Evolutionary conservation across 2,113 vertebrate genomes (phyloP).

Genomic region (Myanophis thanlyinensis): DNA sequence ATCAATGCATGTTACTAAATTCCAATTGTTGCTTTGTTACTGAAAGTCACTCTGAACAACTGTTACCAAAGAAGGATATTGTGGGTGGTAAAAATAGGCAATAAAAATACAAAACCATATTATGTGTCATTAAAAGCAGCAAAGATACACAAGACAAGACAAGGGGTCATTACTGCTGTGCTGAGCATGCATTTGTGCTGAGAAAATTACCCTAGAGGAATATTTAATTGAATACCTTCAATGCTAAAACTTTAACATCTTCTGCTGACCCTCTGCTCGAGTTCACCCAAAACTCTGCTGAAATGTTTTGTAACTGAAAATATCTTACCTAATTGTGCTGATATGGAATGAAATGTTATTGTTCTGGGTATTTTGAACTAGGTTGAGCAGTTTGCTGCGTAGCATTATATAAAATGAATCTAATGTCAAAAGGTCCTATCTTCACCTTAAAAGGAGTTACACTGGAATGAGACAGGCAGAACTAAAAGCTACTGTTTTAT

Average conservation of each 20-base stretch:
- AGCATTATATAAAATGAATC: background rate
- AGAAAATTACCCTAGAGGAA: background rate
- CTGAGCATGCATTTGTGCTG: background rate
- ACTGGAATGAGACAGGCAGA: background rate
- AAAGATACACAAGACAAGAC: background rate
- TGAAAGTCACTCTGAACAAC: background rate
- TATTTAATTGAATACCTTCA: background rate
- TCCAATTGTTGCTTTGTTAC: background rate
- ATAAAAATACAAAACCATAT: background rate
- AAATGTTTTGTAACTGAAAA: background rate
- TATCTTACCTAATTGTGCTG: background rate
- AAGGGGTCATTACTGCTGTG: background rate
- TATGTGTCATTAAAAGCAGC: background rate
- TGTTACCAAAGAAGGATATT: background rate
- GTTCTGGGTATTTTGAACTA: background rate
- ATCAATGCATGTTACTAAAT: background rate
- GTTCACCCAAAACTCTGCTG: background rate
- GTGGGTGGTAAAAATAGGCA: background rate
- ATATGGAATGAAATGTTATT: background rate
- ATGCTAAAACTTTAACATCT: background rate
- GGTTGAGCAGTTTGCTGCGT: background rate
- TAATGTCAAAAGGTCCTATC: background rate
- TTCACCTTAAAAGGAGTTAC: background rate
- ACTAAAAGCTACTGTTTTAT: background rate
- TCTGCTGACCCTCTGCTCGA: background rate